Percentiles rank a stretch among this genome's conserved stretches.
These are phyloP conservation scores for Blastobasis lacticolella DNA, from an alignment of 2,888 invertebrate species.

Conservation along the genomic window DNA sequence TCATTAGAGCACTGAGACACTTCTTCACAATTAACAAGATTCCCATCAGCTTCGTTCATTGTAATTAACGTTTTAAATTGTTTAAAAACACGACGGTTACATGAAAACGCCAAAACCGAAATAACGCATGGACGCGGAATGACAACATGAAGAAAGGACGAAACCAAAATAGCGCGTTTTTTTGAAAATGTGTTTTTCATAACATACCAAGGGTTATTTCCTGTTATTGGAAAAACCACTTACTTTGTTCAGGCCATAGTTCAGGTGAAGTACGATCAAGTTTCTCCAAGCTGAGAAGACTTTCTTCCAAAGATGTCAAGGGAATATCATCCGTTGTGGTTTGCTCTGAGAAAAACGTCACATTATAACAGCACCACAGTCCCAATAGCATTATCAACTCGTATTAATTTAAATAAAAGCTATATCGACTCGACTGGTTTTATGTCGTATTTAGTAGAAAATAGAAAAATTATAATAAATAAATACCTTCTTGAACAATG, in stretches of 20 bases:
- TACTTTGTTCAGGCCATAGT: constrained; percentile 97
- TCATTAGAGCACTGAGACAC: constrained; percentile 45
- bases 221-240: constrained; percentile 37
- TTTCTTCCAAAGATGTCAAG: constrained; percentile 77
- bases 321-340: constrained; percentile 64
- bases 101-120: constrained; percentile 42
- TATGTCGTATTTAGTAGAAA: too few relatives aligned
- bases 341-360: constrained; percentile 41
- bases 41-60: constrained; percentile 43
- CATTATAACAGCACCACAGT: not conserved
- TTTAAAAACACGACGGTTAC: constrained; percentile 54
- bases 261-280: constrained; percentile 96
- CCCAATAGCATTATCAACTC: too few relatives aligned
- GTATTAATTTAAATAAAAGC: too few relatives aligned
- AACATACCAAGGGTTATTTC: too few relatives aligned
- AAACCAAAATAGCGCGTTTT: constrained; percentile 54
- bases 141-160: constrained; percentile 47
- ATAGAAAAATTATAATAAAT: not conserved
- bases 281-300: constrained; percentile 90
- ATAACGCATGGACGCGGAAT: constrained; percentile 36
- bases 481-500: constrained; percentile 74
- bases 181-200: constrained; percentile 21
- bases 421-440: too few relatives aligned
- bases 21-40: constrained; percentile 35
- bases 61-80: constrained; percentile 21